A percentile compares a stretch with the other conserved stretches of the same genome.
phyloP scores from a whole-genome alignment of 2,113 vertebrate species.

The Calyptomena viridis region DNA sequence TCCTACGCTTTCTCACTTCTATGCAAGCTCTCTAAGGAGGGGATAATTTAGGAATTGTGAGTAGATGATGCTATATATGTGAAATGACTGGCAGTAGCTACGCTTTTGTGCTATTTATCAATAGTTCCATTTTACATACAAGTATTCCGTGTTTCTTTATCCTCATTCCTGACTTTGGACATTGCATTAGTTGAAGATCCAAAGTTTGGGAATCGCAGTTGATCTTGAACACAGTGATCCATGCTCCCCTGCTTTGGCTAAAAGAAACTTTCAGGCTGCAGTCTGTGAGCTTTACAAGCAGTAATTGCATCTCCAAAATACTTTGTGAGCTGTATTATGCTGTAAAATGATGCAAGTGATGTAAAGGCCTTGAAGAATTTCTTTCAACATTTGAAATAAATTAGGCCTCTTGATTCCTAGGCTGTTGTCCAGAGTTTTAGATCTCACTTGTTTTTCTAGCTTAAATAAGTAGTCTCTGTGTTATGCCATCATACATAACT shows the following conservation, averaged over 20 bases:
- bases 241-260: neutral
- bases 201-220: neutral
- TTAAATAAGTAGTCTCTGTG: neutral
- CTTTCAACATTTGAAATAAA: neutral
- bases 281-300: neutral
- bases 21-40: rapidly evolving
- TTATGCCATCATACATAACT: neutral
- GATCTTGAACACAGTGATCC: neutral
- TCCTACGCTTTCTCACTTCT: neutral
- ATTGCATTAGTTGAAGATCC: neutral
- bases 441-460: neutral
- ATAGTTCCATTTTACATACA: neutral
- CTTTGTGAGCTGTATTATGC: neutral
- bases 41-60: neutral
- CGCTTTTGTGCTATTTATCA: neutral
- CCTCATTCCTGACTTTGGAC: neutral
- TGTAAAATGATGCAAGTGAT: neutral
- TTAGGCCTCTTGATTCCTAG: neutral
- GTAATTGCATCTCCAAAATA: neutral
- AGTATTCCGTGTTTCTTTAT: neutral
- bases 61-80: neutral
- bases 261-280: neutral
- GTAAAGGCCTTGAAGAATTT: neutral
- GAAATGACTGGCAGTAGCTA: neutral
- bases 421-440: neutral